Conservation (phyloP, 2,113 vertebrate genomes). For the Daboia siamensis region DNA sequence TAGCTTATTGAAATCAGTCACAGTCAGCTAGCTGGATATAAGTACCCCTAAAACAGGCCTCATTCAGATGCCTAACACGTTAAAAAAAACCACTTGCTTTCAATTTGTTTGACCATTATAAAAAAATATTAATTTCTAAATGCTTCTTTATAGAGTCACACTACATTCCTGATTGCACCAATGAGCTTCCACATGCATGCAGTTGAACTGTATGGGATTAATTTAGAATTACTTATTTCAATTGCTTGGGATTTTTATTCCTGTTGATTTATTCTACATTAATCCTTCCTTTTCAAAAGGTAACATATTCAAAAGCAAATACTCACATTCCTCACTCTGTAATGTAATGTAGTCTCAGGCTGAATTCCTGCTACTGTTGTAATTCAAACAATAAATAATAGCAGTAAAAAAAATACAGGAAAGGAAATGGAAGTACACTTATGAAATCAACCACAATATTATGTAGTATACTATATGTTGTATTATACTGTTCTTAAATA, state of each 20-base stretch:
- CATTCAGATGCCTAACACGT: not conserved
- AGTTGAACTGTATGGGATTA: not conserved
- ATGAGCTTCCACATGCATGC: not conserved
- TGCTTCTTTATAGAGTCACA: not conserved
- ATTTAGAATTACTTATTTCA: conserved; percentile 7
- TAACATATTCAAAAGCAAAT: conserved; percentile 42
- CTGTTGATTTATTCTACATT: not conserved
- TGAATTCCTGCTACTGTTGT: conserved; percentile 49
- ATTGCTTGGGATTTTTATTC: conserved; percentile 7
- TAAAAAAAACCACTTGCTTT: not conserved
- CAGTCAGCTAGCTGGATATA: not conserved
- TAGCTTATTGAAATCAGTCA: not conserved
- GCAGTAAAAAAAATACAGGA: conserved; percentile 48
- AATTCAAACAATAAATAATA: conserved; percentile 40
- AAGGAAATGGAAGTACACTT: conserved; percentile 58
- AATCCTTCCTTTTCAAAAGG: conserved; percentile 2
- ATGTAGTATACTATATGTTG: conserved; percentile 39
- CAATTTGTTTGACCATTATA: not conserved
- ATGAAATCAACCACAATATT: conserved; percentile 43
- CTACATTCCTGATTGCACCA: not conserved
- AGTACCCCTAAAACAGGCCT: not conserved
- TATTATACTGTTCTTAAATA: conserved; percentile 38
- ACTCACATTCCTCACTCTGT: not conserved
- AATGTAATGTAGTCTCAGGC: conserved; percentile 14
- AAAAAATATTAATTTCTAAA: not conserved